Evolutionary conservation across 2,888 invertebrate species (phyloP).

Genomic region (Priapulus caudatus): DNA sequence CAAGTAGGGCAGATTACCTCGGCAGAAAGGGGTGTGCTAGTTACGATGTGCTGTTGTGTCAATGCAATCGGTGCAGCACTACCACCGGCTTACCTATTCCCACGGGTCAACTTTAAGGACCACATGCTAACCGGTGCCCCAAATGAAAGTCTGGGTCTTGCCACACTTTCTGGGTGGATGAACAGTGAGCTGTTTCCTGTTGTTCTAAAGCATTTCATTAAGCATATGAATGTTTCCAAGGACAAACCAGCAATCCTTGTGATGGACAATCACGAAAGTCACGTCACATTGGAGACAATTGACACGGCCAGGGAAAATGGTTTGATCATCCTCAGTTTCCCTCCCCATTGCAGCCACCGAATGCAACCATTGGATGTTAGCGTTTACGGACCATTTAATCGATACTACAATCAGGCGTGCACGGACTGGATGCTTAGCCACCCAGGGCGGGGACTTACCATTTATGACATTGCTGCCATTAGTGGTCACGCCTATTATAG

Average conservation of each 20-base stretch:
- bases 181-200: slow-evolving; percentile 10
- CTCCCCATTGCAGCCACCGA: too few species aligned
- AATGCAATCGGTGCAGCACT: slow-evolving; percentile 12
- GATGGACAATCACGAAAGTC: slow-evolving; percentile 14
- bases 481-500: too few species aligned
- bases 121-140: slow-evolving; percentile 9
- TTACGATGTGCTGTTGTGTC: slow-evolving; percentile 13
- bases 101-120: slow-evolving; percentile 10
- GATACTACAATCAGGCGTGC: too few species aligned
- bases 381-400: too few species aligned
- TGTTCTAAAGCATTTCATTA: slow-evolving; percentile 13
- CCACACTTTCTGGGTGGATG: slow-evolving; percentile 17
- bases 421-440: too few species aligned
- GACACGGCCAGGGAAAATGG: slow-evolving; percentile 8
- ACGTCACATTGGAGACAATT: slow-evolving; percentile 5
- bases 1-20: slow-evolving; percentile 16
- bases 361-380: too few species aligned
- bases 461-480: too few species aligned
- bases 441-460: too few species aligned
- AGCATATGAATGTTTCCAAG: slow-evolving; percentile 2
- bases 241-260: slow-evolving; percentile 14
- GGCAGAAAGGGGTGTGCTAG: slow-evolving; percentile 13
- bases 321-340: slow-evolving; percentile 13
- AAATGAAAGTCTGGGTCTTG: slow-evolving; percentile 8
- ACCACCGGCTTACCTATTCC: slow-evolving; percentile 16